Evolutionary conservation across 2,113 vertebrate species (phyloP), one percentile per base, ranked within the genome.

Genomic region (Lepus americanus): DNA sequence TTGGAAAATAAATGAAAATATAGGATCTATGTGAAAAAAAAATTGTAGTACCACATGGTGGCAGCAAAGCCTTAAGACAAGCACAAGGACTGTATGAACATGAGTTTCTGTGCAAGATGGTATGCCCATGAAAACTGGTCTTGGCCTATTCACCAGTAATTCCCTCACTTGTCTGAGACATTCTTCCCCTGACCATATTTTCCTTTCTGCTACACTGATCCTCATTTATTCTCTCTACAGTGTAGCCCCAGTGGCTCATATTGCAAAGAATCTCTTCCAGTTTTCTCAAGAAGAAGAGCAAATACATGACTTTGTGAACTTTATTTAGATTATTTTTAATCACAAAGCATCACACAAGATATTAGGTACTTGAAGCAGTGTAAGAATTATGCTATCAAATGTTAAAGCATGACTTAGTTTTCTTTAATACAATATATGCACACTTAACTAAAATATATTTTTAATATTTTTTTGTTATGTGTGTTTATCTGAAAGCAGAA

Each of bases 321-420:
- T 23, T 72, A 66, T 39, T 44, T 64, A 69, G 25, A 51, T 9
- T 69, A 33, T 19, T 82, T 74, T 76, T 53, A 44, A 78, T 61
- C 20, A 74, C 39, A 74, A 51, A 27, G 3, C 10, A 69, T 85
- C 17, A 51, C 4, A 0, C 0, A 63, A 69, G 39, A 44, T 27
- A 76, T 44, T 80, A 69, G 25, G 27, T 92, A 61, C 73, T 44
- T 80, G 59, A 69, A 79, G 36, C 53, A 17, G 20, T 19, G 23
- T 81, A 64, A 81, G n/a, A 67, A 78, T 92, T 84, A 23, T 83
- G 44, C 64, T 59, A 73, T 39, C 20, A 72, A 59, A 79, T 74
- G 61, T 33, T 90, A 19, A 23, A 61, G 31, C 39, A 36, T 23
- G 3, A 22, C 11, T 78, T 72, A 33, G 31, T 92, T 94, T 85